Evolutionary conservation across 2,113 vertebrate species (phyloP).

Genomic region (Gymnarchus niloticus): DNA sequence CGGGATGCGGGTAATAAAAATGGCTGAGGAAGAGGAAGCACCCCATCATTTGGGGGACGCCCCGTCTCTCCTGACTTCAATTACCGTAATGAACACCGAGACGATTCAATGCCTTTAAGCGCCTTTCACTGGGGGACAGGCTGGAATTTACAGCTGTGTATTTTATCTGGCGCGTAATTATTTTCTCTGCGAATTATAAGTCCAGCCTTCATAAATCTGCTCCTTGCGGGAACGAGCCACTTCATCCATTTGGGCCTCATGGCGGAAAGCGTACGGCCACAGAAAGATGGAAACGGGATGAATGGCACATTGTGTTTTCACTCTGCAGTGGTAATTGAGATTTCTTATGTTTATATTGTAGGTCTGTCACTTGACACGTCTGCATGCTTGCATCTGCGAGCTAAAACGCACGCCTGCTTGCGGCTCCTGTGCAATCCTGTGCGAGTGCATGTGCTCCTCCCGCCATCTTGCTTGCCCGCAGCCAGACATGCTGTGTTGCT

Average conservation of each 20-base stretch:
- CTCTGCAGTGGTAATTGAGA: neutral
- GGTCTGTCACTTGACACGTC: neutral
- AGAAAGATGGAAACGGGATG: neutral
- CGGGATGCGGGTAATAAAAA: conserved; percentile 5
- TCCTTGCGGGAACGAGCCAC: neutral
- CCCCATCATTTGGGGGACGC: neutral
- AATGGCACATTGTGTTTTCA: neutral
- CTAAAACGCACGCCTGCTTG: too few species aligned
- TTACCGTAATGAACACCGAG: conserved; percentile 18
- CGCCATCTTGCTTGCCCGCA: too few species aligned
- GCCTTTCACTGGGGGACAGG: neutral
- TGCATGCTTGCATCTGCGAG: neutral
- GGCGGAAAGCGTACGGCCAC: neutral
- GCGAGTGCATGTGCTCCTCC: neutral
- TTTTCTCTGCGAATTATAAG: conserved; percentile 11
- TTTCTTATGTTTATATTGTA: neutral
- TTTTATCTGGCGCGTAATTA: conserved; percentile 18
- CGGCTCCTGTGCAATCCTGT: neutral
- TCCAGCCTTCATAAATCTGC: neutral
- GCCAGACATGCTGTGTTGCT: too few species aligned
- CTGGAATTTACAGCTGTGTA: conserved; percentile 14
- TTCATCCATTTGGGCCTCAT: neutral
- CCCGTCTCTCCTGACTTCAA: conserved; percentile 1
- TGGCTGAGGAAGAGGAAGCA: neutral
- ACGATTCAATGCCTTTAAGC: neutral